Evolutionary conservation across 2,888 invertebrate genomes (phyloP).

Genomic region (Dasypolia templi): DNA sequence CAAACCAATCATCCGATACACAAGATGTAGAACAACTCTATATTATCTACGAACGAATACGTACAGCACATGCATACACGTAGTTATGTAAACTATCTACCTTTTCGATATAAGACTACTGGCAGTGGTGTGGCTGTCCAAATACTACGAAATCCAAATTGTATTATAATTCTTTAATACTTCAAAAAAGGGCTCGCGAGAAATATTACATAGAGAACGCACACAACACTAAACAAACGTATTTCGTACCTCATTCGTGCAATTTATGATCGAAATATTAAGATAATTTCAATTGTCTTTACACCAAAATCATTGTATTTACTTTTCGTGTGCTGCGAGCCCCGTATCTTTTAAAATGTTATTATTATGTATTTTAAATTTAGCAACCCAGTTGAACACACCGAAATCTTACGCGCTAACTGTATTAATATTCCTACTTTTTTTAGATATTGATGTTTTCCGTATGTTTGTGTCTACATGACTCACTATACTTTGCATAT

Average conservation of each 20-base stretch:
- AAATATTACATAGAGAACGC: neutral
- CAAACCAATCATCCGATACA: constrained; percentile 42
- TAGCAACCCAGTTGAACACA: constrained; percentile 53
- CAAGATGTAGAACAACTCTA: constrained; percentile 43
- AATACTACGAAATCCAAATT: constrained; percentile 70
- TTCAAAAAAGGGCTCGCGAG: neutral
- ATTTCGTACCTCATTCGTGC: neutral
- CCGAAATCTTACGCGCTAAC: constrained; percentile 48
- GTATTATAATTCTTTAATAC: constrained; percentile 23
- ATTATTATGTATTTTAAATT: constrained; percentile 8
- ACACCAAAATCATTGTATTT: neutral
- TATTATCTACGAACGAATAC: constrained; percentile 68
- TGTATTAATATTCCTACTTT: constrained; percentile 25
- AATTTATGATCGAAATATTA: neutral
- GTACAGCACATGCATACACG: constrained; percentile 48
- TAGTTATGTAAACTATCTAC: constrained; percentile 47
- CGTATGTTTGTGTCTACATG: constrained; percentile 47
- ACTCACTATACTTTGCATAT: constrained; percentile 41
- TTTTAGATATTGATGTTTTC: constrained; percentile 43
- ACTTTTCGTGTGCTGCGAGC: neutral
- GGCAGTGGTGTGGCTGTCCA: constrained; percentile 82
- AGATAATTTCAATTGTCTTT: neutral
- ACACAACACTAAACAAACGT: neutral
- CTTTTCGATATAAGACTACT: constrained; percentile 74
- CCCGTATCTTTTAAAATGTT: neutral